Evolutionary conservation across 2,888 invertebrate genomes (phyloP), one percentile per base, ranked within the genome.

Genomic region (Synergus gifuensis): DNA sequence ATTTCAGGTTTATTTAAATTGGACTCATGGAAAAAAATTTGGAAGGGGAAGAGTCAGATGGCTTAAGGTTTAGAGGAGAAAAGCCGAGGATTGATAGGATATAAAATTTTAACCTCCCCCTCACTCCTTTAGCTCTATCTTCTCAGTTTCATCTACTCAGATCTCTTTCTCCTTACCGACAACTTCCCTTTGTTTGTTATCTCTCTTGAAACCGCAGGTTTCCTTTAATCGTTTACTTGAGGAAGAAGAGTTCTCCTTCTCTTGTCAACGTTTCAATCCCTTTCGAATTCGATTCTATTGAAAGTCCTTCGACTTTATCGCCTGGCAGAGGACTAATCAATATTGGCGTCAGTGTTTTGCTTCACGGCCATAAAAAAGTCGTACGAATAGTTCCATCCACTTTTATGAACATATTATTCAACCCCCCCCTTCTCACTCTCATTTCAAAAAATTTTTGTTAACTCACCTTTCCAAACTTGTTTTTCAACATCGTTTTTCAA

Each of bases 381-480:
- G n/a, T 54, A 36, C 36, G 5, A 0, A 36, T 36, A 36, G 36
- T 36, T 36, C 36, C 36, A 36, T 5, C 36, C 5, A 36, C 36
- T 36, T 36, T 36, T 36, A 5, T 0, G 36, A 36, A 36, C 36
- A 36, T 36, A 84, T 87, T 85, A 87, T 83, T 83, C 81, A 81
- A 83, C 79, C 81, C 63, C 73, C 22, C 82, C 73, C 12, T 66
- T 18, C 22, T 54, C 63, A 42, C 49, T 60, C 62, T 76, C n/a
- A 16, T 44, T 44, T 78, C 73, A 44, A 49, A 0, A 36, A 0
- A 5, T 7, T 36, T 36, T 36, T 36, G 36, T 36, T 28, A 28
- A 28, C 28, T 3, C 22, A 22, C 22, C 22, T 22, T 22, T 22
- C 22, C 22, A 22, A 22, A 22, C 22, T 22, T 22, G 0, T 22